Evolutionary conservation across 1,140 invertebrate genomes (phyloP).

Genomic region (Sipha flava): DNA sequence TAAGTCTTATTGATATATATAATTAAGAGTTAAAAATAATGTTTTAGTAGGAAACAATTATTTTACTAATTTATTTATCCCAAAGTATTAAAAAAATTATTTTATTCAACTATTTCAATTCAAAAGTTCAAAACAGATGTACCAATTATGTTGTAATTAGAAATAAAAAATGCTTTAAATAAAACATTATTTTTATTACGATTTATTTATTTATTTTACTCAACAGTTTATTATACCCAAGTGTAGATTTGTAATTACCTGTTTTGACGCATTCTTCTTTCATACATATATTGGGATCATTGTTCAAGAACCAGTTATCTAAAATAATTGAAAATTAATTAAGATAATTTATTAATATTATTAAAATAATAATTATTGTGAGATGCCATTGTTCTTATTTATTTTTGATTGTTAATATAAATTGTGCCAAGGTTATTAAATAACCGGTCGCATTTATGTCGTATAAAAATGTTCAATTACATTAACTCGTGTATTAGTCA

Average conservation of each 20-base stretch:
- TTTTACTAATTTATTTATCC: no score
- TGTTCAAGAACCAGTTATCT: conserved; percentile 8
- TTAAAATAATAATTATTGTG: not conserved
- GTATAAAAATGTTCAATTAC: not conserved
- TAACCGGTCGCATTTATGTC: not conserved
- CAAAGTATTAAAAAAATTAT: no score
- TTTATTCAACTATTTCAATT: no score
- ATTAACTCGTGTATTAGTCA: not conserved
- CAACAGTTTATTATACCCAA: not conserved
- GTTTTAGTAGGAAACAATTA: no score
- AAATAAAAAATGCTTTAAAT: no score
- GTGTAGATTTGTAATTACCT: conserved; percentile 34
- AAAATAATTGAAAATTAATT: not conserved
- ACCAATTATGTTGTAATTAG: no score
- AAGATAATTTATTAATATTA: not conserved
- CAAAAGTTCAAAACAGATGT: no score
- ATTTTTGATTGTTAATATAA: not conserved
- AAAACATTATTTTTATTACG: no score
- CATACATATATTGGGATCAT: conserved; percentile 35
- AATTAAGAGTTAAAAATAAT: no score
- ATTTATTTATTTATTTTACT: no score
- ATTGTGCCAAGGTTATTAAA: not conserved
- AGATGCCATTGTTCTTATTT: not conserved
- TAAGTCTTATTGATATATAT: no score
- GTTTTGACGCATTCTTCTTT: conserved; percentile 39